A percentile compares a stretch with the other conserved stretches of the same genome.
phyloP scores from a whole-genome alignment of 2,113 vertebrate species.

The Bucco capensis region DNA sequence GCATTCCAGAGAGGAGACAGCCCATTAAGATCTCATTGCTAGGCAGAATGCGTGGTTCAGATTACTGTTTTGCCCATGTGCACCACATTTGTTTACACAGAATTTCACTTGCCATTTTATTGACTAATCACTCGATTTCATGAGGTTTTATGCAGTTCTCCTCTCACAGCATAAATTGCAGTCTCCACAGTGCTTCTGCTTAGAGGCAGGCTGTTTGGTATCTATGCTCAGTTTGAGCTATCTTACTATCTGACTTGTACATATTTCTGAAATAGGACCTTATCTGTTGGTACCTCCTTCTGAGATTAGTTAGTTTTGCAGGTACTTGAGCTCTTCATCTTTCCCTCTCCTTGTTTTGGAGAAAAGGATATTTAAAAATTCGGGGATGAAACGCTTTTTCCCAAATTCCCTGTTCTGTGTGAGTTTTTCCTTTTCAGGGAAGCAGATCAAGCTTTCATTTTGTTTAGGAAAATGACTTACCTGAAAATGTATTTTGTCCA shows the following conservation, averaged over 20 bases:
- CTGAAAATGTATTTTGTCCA: neutral
- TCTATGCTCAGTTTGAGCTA: neutral
- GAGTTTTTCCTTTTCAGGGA: neutral
- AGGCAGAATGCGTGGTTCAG: neutral
- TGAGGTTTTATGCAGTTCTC: neutral
- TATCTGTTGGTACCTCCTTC: neutral
- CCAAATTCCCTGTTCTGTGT: neutral
- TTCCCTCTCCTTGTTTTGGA: neutral
- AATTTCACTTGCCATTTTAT: slow-evolving; percentile 46
- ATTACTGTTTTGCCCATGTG: slow-evolving; percentile 32
- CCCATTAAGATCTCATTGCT: slow-evolving; percentile 27
- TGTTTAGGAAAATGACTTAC: neutral
- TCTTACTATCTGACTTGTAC: neutral
- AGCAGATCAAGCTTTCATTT: neutral
- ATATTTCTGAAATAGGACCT: neutral
- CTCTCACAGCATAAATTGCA: neutral
- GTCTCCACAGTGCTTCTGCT: neutral
- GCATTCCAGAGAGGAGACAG: neutral
- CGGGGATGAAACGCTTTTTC: neutral
- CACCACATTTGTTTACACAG: slow-evolving; percentile 18
- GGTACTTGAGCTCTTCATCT: neutral
- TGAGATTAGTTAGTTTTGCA: neutral
- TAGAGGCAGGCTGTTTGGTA: neutral
- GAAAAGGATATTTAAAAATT: neutral
- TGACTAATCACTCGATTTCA: slow-evolving; percentile 22